A percentile compares a stretch with the other conserved stretches of the same genome.
Evolutionary conservation across 2,888 invertebrate species (phyloP).

Genomic region (Dinocampus coccinellae): DNA sequence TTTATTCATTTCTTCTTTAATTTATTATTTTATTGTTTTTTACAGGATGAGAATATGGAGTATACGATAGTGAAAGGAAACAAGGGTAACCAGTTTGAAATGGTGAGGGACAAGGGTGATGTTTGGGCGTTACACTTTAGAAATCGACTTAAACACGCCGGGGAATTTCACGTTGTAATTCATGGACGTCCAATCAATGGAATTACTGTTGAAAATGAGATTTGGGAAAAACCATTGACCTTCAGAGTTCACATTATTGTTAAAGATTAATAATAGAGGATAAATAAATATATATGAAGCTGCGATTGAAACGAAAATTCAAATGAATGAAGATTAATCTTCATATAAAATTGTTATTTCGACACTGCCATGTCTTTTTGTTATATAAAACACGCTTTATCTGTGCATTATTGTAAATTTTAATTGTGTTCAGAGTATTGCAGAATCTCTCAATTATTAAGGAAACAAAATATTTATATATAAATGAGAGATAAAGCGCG

Average conservation of each 20-base stretch:
- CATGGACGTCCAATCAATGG: conserved; percentile 68
- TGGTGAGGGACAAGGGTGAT: conserved; percentile 71
- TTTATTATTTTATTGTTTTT: conserved; percentile 34
- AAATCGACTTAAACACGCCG: conserved; percentile 71
- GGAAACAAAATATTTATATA: conserved; percentile 9
- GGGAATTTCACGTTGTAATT: conserved; percentile 73
- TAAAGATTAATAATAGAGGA: conserved; percentile 19
- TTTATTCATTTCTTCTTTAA: conserved; percentile 32
- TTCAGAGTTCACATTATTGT: conserved; percentile 72
- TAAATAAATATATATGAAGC: background rate
- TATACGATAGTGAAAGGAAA: conserved; percentile 75
- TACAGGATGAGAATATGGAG: conserved; percentile 71
- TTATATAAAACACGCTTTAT: conserved; percentile 17
- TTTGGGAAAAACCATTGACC: conserved; percentile 73
- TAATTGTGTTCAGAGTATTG: conserved; percentile 24
- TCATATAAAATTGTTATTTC: conserved; percentile 23
- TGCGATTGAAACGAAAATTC: conserved; percentile 29
- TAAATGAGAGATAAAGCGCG: background rate
- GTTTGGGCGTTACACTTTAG: conserved; percentile 76
- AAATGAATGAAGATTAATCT: conserved; percentile 5
- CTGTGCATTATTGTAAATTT: background rate
- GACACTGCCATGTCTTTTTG: conserved; percentile 32
- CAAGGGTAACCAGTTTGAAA: conserved; percentile 73
- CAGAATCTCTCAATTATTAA: background rate
- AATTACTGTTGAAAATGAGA: conserved; percentile 61